Conservation (phyloP, 2,888 invertebrate species). For the Campopleginae sp. region DNA sequence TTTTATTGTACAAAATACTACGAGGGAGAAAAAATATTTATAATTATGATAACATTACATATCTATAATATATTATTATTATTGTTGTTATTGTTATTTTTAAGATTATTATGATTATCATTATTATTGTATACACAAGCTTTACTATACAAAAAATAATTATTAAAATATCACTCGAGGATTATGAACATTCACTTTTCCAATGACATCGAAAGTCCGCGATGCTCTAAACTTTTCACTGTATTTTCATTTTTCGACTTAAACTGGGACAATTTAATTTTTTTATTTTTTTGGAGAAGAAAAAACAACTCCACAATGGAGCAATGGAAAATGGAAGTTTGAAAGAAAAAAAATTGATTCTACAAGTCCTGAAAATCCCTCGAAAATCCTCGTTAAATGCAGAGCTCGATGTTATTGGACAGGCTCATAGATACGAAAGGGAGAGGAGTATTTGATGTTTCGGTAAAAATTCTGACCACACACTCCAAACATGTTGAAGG, state of each 20-base stretch:
- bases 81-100: slow-evolving; percentile 1
- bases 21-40: slow-evolving; percentile 42
- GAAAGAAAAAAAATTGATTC: background rate
- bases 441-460: slow-evolving; percentile 3
- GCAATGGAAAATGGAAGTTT: background rate
- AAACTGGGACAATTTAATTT: background rate
- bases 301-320: background rate
- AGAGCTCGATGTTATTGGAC: background rate
- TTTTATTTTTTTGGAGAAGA: background rate
- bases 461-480: background rate
- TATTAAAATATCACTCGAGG: slow-evolving; percentile 42
- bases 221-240: background rate
- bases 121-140: slow-evolving; percentile 67
- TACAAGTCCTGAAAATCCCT: background rate
- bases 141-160: slow-evolving; percentile 73
- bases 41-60: slow-evolving; percentile 64
- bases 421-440: background rate
- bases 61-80: slow-evolving; percentile 47
- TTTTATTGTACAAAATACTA: slow-evolving; percentile 70
- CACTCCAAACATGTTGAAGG: background rate
- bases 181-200: slow-evolving; percentile 32
- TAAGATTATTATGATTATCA: background rate
- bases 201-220: background rate
- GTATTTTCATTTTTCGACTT: background rate
- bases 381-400: background rate